Conservation (phyloP, 2,797 vertebrate species). For the Danio tinwini region DNA sequence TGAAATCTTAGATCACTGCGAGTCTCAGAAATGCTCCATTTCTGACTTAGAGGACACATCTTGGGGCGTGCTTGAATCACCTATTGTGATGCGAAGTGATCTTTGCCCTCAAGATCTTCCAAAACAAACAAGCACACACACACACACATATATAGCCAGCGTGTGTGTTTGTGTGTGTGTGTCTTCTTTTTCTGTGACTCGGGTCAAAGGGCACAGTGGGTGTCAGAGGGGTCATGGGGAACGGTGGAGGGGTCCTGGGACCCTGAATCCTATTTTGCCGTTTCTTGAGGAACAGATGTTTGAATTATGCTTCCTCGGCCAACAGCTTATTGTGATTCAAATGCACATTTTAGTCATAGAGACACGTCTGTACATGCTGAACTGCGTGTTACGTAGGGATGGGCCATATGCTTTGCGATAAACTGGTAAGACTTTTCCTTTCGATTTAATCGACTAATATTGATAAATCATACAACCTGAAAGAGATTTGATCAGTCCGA, state of each 20-base stretch:
- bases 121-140: conserved; percentile 50
- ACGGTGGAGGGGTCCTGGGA: conserved; percentile 60
- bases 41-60: conserved; percentile 29
- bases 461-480: too few relatives aligned
- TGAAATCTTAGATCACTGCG: conserved; percentile 42
- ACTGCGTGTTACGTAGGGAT: not conserved
- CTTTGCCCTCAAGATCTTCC: conserved; percentile 50
- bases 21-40: conserved; percentile 40
- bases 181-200: conserved; percentile 40
- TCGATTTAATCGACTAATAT: too few relatives aligned
- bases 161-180: conserved; percentile 14
- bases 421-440: too few relatives aligned
- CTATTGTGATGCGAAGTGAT: conserved; percentile 58
- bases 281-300: conserved; percentile 60
- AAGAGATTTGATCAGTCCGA: too few relatives aligned
- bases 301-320: conserved; percentile 30
- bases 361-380: not conserved
- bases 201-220: conserved; percentile 55
- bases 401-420: too few relatives aligned
- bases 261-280: conserved; percentile 54
- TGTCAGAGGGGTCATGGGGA: conserved; percentile 56
- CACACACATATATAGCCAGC: not conserved
- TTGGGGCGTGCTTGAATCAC: conserved; percentile 1
- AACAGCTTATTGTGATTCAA: conserved; percentile 19
- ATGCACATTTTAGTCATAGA: conserved; percentile 23